Conservation (phyloP, 2,113 vertebrate species). For the Baryphthengus martii region DNA sequence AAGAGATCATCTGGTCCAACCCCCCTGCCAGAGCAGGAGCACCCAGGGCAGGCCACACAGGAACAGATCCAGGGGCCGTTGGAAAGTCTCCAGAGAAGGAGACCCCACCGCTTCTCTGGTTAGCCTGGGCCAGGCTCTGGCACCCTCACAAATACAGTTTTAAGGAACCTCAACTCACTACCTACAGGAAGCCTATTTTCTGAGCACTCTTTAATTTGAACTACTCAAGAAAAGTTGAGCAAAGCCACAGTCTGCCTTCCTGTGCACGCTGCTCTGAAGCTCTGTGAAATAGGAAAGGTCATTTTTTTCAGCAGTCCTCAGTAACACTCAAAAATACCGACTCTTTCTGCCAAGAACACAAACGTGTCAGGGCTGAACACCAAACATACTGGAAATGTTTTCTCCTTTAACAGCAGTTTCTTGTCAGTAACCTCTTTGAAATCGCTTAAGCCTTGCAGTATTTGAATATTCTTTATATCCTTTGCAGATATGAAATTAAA, state of each 20-base stretch:
- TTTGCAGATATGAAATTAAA: constrained; percentile 92
- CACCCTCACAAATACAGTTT: background rate
- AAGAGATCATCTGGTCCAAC: too few relatives aligned
- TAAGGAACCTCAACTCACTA: background rate
- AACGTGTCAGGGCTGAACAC: background rate
- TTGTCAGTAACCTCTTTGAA: background rate
- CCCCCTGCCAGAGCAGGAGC: too few relatives aligned
- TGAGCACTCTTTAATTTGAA: background rate
- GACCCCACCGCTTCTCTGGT: too few relatives aligned
- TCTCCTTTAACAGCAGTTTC: background rate
- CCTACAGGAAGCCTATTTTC: background rate
- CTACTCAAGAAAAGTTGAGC: background rate
- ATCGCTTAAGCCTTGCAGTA: background rate
- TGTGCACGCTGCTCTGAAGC: background rate
- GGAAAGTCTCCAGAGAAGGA: too few relatives aligned
- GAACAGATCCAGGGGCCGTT: too few relatives aligned
- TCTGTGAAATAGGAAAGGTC: background rate
- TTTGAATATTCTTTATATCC: constrained; percentile 19
- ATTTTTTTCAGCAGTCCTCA: background rate
- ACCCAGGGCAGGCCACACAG: too few relatives aligned
- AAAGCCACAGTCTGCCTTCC: background rate
- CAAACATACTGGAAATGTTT: background rate
- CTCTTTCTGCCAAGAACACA: background rate
- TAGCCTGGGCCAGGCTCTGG: too few relatives aligned
- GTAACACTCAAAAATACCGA: background rate